Percentiles rank a stretch among this genome's conserved stretches.
Conservation (phyloP, 2,888 invertebrate genomes). For the Conomelus anceps region DNA sequence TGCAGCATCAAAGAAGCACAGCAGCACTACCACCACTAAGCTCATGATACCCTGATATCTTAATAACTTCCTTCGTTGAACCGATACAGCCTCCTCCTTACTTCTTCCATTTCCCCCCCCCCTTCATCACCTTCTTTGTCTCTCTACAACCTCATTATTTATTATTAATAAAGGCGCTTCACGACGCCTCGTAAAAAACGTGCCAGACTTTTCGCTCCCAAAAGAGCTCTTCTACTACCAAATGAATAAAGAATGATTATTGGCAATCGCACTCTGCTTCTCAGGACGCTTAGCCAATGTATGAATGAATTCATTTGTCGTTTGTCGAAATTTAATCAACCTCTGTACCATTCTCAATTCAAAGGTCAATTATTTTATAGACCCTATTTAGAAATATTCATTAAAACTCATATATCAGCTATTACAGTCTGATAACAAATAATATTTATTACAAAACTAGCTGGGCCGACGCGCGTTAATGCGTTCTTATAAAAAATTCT, state of each 20-base stretch:
- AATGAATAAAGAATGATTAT: background rate
- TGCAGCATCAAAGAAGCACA: background rate
- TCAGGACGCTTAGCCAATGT: background rate
- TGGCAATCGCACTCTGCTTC: background rate
- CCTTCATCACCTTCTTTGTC: background rate
- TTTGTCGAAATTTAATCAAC: background rate
- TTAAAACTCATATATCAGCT: too few species aligned
- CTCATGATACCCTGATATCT: background rate
- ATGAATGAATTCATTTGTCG: background rate
- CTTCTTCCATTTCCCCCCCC: background rate
- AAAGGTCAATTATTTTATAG: background rate
- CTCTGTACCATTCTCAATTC: background rate
- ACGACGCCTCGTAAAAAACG: background rate
- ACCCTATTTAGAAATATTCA: background rate
- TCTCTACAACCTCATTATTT: background rate
- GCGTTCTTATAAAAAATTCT: too few species aligned
- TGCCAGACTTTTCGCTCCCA: background rate
- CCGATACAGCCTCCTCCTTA: background rate
- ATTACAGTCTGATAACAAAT: too few species aligned
- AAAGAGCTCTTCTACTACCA: background rate
- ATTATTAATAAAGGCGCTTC: background rate
- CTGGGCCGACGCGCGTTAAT: too few species aligned
- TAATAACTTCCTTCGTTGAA: background rate
- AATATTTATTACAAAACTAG: too few species aligned
- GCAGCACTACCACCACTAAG: background rate